Percentiles rank a stretch among this genome's conserved stretches.
phyloP scores from a whole-genome alignment of 1,140 invertebrate species.

The Magallana gigas region DNA sequence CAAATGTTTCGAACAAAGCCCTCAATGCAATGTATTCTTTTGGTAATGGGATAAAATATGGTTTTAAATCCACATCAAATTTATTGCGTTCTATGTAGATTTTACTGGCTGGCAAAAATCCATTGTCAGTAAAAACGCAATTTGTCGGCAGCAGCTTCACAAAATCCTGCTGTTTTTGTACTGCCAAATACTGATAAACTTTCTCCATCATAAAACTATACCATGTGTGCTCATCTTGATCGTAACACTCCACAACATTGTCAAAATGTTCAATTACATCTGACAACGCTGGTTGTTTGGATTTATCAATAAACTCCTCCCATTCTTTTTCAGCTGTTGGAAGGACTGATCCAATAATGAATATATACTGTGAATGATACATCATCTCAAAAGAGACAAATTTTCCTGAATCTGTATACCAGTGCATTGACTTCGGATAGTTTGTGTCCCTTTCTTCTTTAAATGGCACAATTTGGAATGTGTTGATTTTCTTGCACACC shows the following conservation, averaged over 20 bases:
- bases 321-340: neutral
- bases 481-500: neutral
- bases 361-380: neutral
- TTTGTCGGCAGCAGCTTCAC: neutral
- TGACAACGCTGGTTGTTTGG: neutral
- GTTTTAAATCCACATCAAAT: neutral
- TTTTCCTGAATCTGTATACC: neutral
- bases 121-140: neutral
- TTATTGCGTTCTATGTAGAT: neutral
- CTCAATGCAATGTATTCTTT: neutral
- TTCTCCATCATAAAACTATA: neutral
- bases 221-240: neutral
- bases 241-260: neutral
- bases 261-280: neutral
- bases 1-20: neutral
- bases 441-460: neutral
- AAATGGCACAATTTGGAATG: neutral
- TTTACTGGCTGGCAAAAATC: neutral
- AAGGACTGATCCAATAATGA: neutral
- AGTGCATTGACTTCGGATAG: neutral
- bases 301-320: neutral
- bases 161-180: neutral
- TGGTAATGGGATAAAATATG: conserved; percentile 5
- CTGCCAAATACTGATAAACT: neutral
- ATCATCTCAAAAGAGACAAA: neutral